Evolutionary conservation across 2,888 invertebrate genomes (phyloP), one percentile per base, ranked within the genome.

Genomic region (Acronicta psi): DNA sequence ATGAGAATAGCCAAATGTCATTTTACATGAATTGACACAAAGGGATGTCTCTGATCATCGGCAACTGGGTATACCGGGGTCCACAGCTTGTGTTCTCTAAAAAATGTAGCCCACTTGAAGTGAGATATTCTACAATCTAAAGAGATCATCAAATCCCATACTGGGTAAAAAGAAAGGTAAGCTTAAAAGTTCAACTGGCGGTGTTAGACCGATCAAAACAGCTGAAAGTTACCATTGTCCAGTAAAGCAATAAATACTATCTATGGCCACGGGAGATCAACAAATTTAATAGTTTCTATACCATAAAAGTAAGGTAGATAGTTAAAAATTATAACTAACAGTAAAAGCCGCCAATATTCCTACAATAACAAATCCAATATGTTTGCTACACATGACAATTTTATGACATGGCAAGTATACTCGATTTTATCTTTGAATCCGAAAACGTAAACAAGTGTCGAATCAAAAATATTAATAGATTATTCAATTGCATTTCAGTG

Each of bases 401-500:
- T 47, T 25, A 20, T 41, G 34, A 34, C 34, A 56, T 29, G 10
- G 14, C 1, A 8, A 23, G 8, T 20, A 14, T 13, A 29, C 9
- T 29, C 9, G 9, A 25, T 13, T 34, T 5, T 37, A 17, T 16
- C 14, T 11, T 14, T 53, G 6, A 18, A 34, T 5, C 4, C 2
- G 17, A 9, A 10, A 47, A 34, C 43, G 40, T 44, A 49, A 52
- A 57, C 51, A 57, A 49, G 13, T 38, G 11, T 52, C n/a, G 7
- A 42, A 49, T 52, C 5, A 25, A 23, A 47, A 49, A 50, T 52
- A 2, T 18, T 18, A 42, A 23, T 23, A 43, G 8, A 44, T 37
- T 29, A 57, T 38, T 49, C 37, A 52, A 49, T 49, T 57, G 49
- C 2, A 45, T 63, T 41, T 38, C 18, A 37, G 61, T 64, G 51